Evolutionary conservation across 1,140 invertebrate species (phyloP).

Genomic region (Cylas formicarius): DNA sequence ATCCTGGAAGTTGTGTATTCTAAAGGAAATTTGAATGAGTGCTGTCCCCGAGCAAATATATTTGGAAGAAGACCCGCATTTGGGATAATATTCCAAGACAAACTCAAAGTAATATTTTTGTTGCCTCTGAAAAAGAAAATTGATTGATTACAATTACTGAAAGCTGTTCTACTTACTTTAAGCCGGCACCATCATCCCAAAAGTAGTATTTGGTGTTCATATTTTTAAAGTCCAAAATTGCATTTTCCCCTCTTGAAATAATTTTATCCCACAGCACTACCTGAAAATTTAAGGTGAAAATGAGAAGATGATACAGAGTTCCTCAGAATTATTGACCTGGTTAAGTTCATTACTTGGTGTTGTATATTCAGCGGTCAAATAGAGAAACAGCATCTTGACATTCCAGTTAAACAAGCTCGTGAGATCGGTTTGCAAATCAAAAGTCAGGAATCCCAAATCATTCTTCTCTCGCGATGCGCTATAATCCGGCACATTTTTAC

Average conservation of each 20-base stretch:
- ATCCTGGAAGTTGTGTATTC: conserved; percentile 77
- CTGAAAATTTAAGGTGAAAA: conserved; percentile 45
- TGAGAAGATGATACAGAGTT: background rate
- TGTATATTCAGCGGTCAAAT: conserved; percentile 92
- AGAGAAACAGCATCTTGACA: conserved; percentile 96
- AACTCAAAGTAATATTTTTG: conserved; percentile 85
- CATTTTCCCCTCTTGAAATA: conserved; percentile 86
- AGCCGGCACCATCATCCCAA: conserved; percentile 97
- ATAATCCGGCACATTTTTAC: conserved; percentile 95
- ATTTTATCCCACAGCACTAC: conserved; percentile 99
- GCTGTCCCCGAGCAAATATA: conserved; percentile 70
- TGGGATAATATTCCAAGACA: conserved; percentile 98
- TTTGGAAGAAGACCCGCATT: conserved; percentile 92
- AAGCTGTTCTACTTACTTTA: conserved; percentile 61
- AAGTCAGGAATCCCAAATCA: conserved; percentile 91
- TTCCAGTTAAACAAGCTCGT: conserved; percentile 97
- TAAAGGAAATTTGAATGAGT: conserved; percentile 82
- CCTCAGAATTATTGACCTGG: conserved; percentile 49
- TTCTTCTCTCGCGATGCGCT: conserved; percentile 88
- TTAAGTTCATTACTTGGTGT: conserved; percentile 84
- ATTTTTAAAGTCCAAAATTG: conserved; percentile 84
- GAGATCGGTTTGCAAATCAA: conserved; percentile 90
- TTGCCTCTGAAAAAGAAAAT: conserved; percentile 65
- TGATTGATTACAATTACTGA: no score
- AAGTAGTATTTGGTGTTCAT: conserved; percentile 99